phyloP scores from a whole-genome alignment of 2,797 vertebrate species.

The Cottoperca gobio region DNA sequence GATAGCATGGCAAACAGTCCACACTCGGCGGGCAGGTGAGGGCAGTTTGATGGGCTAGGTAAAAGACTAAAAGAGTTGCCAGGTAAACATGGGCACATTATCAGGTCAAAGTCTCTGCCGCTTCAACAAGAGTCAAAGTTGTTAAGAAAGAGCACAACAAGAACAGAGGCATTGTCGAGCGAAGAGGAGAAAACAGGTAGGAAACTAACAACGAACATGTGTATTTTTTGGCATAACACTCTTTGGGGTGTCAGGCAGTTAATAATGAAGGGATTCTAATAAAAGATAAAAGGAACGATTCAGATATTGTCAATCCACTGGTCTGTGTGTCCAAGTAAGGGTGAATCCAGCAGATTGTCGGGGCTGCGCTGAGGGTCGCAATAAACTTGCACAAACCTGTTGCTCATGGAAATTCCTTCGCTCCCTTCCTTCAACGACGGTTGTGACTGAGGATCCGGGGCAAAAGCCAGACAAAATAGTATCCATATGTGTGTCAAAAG shows the following conservation, averaged over 20 bases:
- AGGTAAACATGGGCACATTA: slow-evolving; percentile 49
- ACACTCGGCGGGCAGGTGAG: slow-evolving; percentile 18
- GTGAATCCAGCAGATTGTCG: slow-evolving; percentile 41
- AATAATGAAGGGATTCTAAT: slow-evolving; percentile 6
- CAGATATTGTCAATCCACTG: slow-evolving; percentile 16
- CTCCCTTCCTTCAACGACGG: slow-evolving; percentile 18
- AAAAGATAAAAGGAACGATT: slow-evolving; percentile 41
- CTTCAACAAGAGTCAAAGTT: slow-evolving; percentile 25
- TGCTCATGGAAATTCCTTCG: slow-evolving; percentile 54
- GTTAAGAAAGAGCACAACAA: slow-evolving; percentile 21
- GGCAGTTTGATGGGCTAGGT: slow-evolving; percentile 19
- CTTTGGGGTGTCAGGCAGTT: slow-evolving; percentile 12
- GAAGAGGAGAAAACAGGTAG: background rate
- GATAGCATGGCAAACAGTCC: slow-evolving; percentile 48
- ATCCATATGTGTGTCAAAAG: slow-evolving; percentile 21
- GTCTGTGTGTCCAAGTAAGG: slow-evolving; percentile 25
- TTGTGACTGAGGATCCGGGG: slow-evolving; percentile 30
- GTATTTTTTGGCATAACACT: slow-evolving; percentile 41
- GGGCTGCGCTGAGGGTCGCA: slow-evolving; percentile 27
- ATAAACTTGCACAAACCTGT: slow-evolving; percentile 25
- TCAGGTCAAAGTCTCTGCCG: slow-evolving; percentile 47
- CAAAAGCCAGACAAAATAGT: slow-evolving; percentile 24
- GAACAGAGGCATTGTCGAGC: slow-evolving; percentile 1
- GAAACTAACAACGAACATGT: background rate
- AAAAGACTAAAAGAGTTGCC: slow-evolving; percentile 20